Conservation (phyloP, 2,888 invertebrate genomes). For the Drosophila setosimentum region DNA sequence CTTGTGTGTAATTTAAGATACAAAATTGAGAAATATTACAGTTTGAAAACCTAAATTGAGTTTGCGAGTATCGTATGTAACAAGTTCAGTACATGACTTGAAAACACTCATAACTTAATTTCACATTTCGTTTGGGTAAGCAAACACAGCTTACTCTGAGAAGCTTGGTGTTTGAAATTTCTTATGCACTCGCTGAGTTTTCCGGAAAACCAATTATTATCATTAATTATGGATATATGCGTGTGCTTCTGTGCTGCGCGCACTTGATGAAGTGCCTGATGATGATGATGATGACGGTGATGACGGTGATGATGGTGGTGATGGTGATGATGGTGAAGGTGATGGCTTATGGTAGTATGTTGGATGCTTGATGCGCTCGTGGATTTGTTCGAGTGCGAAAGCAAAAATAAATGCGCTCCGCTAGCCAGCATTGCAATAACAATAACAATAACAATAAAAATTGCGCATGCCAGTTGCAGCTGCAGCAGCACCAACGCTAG, state of each 20-base stretch:
- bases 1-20: not conserved
- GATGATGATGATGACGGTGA: constrained; percentile 14
- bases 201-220: constrained; percentile 45
- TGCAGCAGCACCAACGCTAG: constrained; percentile 20
- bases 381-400: constrained; percentile 66
- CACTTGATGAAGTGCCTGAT: constrained; percentile 25
- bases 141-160: constrained; percentile 3
- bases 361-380: constrained; percentile 38
- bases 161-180: constrained; percentile 7
- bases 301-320: not conserved
- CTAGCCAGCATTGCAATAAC: constrained; percentile 50
- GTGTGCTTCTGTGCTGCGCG: constrained; percentile 1
- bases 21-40: not conserved
- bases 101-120: constrained; percentile 11
- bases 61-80: no score
- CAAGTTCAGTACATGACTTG: not conserved
- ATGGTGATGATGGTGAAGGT: constrained; percentile 6
- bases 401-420: constrained; percentile 68
- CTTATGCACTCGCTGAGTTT: constrained; percentile 11
- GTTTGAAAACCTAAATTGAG: not conserved
- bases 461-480: constrained; percentile 42
- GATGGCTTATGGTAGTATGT: not conserved
- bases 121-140: not conserved
- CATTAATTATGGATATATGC: constrained; percentile 58
- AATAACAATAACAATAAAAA: constrained; percentile 63